phyloP scores from a whole-genome alignment of 2,888 invertebrate species.

The Plebejus melissa region DNA sequence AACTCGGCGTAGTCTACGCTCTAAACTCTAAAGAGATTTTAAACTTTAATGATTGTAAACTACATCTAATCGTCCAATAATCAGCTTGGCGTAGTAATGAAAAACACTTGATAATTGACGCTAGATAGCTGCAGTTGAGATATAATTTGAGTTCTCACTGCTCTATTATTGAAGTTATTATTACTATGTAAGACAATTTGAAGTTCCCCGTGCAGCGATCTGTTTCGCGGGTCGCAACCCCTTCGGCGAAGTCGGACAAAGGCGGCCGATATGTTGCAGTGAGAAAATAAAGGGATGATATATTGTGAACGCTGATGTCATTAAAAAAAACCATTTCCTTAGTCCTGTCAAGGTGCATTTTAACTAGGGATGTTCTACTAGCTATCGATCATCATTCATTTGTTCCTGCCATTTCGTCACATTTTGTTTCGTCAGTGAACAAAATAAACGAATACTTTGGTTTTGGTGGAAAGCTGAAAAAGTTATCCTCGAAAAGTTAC shows the following conservation, averaged over 20 bases:
- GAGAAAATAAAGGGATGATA: slow-evolving; percentile 76
- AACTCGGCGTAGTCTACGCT: background rate
- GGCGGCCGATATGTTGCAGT: slow-evolving; percentile 70
- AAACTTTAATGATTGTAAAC: background rate
- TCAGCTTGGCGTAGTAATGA: background rate
- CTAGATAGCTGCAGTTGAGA: background rate
- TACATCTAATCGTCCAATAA: background rate
- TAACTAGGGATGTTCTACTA: slow-evolving; percentile 47
- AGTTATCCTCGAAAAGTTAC: too few relatives aligned
- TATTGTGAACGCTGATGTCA: slow-evolving; percentile 71
- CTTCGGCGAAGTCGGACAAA: slow-evolving; percentile 56
- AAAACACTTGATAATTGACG: background rate
- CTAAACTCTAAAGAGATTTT: background rate
- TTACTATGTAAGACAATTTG: slow-evolving; percentile 37
- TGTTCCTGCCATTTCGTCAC: background rate
- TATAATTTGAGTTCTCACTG: slow-evolving; percentile 1
- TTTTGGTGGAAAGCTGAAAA: too few relatives aligned
- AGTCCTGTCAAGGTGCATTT: slow-evolving; percentile 74
- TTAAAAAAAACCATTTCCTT: slow-evolving; percentile 75
- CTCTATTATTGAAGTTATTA: background rate
- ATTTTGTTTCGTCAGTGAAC: background rate
- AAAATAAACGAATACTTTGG: too few relatives aligned
- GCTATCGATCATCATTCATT: slow-evolving; percentile 30
- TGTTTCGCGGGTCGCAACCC: slow-evolving; percentile 45
- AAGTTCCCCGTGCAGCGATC: slow-evolving; percentile 32